Evolutionary conservation across 2,888 invertebrate species (phyloP).

Genomic region (Bellardia bayeri): DNA sequence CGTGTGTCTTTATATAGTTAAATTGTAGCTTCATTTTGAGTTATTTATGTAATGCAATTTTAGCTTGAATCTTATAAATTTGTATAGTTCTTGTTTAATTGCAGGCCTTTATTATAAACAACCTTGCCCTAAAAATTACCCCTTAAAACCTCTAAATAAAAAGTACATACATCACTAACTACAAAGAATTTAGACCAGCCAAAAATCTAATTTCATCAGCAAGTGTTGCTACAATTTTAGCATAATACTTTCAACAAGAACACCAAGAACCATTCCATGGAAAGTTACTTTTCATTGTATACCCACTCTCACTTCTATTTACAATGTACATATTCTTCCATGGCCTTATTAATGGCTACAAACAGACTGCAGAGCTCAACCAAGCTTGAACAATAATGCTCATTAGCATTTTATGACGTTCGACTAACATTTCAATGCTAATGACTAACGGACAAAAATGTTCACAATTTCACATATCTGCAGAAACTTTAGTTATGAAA

Average conservation of each 20-base stretch:
- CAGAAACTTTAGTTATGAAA: background rate
- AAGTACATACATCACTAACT: background rate
- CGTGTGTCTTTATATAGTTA: too few species aligned
- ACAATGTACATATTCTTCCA: background rate
- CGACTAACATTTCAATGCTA: slow-evolving; percentile 60
- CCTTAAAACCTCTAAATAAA: background rate
- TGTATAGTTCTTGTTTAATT: too few species aligned
- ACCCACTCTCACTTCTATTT: background rate
- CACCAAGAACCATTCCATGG: background rate
- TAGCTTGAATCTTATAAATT: too few species aligned
- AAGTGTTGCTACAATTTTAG: slow-evolving; percentile 25
- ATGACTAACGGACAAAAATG: slow-evolving; percentile 56
- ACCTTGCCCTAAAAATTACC: too few species aligned
- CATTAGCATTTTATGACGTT: slow-evolving; percentile 71
- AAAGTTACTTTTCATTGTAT: background rate
- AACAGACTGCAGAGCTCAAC: slow-evolving; percentile 35
- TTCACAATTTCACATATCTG: background rate
- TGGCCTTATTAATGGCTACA: background rate
- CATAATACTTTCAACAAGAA: slow-evolving; percentile 18
- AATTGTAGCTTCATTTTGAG: too few species aligned
- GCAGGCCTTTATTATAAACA: too few species aligned
- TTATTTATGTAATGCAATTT: too few species aligned
- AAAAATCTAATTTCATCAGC: background rate
- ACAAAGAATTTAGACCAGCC: background rate
- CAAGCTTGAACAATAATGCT: slow-evolving; percentile 63